Evolutionary conservation across 2,113 vertebrate genomes (phyloP), one percentile per base, ranked within the genome.

Genomic region (Muscicapa adusta): DNA sequence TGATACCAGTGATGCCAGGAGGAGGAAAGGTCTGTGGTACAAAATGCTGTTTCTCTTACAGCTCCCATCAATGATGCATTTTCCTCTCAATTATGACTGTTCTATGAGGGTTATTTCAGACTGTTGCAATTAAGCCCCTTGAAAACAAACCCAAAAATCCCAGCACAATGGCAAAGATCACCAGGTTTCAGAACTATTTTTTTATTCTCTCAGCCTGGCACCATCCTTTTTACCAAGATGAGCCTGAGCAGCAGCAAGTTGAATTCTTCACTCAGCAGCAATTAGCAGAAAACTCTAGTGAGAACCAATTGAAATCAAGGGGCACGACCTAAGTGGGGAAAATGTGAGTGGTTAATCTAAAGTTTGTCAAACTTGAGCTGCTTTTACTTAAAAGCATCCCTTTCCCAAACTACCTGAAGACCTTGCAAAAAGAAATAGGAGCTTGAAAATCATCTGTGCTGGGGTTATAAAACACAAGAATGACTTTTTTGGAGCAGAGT

Each of bases 281-380:
- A 91, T 95, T 94, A 94, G 74, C 66, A 82, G 70, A 56, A 82
- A 89, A 87, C 81, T 68, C 42, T 0, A 68, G 79, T 50, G 67
- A 73, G 63, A 83, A 47, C 54, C 60, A 58, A 19, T 10, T 65
- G 78, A 93, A 88, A 89, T 91, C 57, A 8, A 62, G 83, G 89
- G 68, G 9, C 83, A 73, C 13, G 94, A 96, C 93, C 91, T 38
- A 34, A 47, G 29, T 70, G 68, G 76, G 80, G 12, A 17, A 45
- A 65, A 84, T 18, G 14, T 26, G 10, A 42, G 89, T 73, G 60
- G 80, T 80, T 94, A 22, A 71, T 89, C 47, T 80, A 25, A 96
- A 96, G 76, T 86, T 94, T 95, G 72, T 77, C 72, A 77, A 66
- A 91, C 67, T 92, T 53, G 67, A 62, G 51, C 20, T 50, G 12